A percentile compares a stretch with the other conserved stretches of the same genome.
Evolutionary conservation across 2,113 vertebrate species (phyloP).

Genomic region (Dromiciops gliroides): DNA sequence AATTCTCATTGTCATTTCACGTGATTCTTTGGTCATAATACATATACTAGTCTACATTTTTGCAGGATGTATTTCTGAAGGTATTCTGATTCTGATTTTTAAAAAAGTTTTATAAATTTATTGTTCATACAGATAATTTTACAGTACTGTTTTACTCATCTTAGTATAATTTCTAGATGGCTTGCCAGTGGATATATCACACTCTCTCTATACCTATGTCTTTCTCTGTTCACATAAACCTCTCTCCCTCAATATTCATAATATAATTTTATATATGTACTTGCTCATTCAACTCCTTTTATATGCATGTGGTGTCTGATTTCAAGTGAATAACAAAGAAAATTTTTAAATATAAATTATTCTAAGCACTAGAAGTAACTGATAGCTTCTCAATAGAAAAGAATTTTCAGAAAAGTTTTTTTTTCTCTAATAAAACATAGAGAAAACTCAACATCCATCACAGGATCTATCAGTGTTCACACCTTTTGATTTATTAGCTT

Average conservation of each 20-base stretch:
- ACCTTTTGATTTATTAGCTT: slow-evolving; percentile 20
- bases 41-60: neutral
- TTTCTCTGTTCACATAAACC: neutral
- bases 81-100: neutral
- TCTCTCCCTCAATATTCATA: slow-evolving; percentile 44
- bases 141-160: neutral
- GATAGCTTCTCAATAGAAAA: slow-evolving; percentile 14
- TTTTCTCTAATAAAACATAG: neutral
- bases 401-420: slow-evolving; percentile 25
- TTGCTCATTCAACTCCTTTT: slow-evolving; percentile 18
- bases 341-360: neutral
- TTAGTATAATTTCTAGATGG: neutral
- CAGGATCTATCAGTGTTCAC: neutral
- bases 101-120: slow-evolving; percentile 51
- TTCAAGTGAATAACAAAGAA: slow-evolving; percentile 21
- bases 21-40: neutral
- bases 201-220: neutral
- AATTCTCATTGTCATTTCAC: slow-evolving; percentile 5
- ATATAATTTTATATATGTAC: neutral
- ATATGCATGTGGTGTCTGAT: slow-evolving; percentile 4
- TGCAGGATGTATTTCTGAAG: slow-evolving; percentile 8
- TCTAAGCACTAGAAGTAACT: slow-evolving; percentile 9
- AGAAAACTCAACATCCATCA: neutral
- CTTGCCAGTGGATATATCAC: neutral
- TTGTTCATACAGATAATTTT: neutral